phyloP scores from a whole-genome alignment of 2,797 vertebrate genomes.

The Sarcophilus harrisii region DNA sequence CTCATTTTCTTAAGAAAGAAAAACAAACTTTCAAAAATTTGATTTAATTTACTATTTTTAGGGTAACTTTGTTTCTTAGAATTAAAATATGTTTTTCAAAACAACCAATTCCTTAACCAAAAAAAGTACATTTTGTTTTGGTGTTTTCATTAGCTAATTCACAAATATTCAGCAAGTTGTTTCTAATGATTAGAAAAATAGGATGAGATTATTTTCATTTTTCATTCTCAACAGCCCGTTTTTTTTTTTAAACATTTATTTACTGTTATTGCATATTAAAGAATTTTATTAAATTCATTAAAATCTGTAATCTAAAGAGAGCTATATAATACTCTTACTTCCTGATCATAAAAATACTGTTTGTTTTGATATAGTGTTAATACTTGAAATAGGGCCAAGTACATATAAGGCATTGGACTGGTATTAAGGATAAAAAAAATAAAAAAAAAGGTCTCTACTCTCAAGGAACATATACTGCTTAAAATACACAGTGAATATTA shows the following conservation, averaged over 20 bases:
- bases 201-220: conserved; percentile 29
- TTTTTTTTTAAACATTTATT: conserved; percentile 48
- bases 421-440: not conserved
- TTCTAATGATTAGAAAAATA: conserved; percentile 45
- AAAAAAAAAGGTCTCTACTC: not conserved
- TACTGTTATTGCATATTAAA: conserved; percentile 47
- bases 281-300: conserved; percentile 47
- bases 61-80: not conserved
- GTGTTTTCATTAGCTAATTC: conserved; percentile 57
- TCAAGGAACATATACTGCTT: not conserved
- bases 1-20: conserved; percentile 45
- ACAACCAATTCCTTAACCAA: conserved; percentile 11
- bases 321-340: conserved; percentile 44
- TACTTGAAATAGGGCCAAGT: not conserved
- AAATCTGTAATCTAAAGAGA: conserved; percentile 13
- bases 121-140: conserved; percentile 1
- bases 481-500: not conserved
- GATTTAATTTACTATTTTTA: not conserved
- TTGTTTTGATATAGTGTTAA: conserved; percentile 2
- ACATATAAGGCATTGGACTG: not conserved
- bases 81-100: conserved; percentile 57
- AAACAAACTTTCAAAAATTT: conserved; percentile 10
- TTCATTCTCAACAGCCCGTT: not conserved
- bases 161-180: conserved; percentile 38
- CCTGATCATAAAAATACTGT: conserved; percentile 9